phyloP scores from a whole-genome alignment of 1,140 invertebrate species.

The Habropoda laboriosa region DNA sequence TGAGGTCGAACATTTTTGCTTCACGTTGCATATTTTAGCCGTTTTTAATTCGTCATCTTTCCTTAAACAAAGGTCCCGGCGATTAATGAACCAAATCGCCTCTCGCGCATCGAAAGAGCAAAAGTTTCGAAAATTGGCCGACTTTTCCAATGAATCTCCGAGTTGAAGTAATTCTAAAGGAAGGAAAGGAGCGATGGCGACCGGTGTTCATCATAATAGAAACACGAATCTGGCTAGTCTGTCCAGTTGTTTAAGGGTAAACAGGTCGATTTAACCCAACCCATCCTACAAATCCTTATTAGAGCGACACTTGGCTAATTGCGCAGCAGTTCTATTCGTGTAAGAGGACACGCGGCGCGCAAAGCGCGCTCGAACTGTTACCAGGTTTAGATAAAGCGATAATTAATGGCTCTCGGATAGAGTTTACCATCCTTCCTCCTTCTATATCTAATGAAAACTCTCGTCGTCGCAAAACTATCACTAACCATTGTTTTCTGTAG shows the following conservation, averaged over 20 bases:
- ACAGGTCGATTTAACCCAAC: slow-evolving; percentile 52
- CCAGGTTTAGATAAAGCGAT: slow-evolving; percentile 55
- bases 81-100: too few species aligned
- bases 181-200: too few species aligned
- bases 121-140: too few species aligned
- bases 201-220: slow-evolving; percentile 21
- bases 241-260: slow-evolving; percentile 51
- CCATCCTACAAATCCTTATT: slow-evolving; percentile 63
- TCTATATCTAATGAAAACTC: slow-evolving; percentile 47
- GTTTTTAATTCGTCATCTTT: too few species aligned
- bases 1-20: too few species aligned
- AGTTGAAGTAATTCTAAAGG: too few species aligned
- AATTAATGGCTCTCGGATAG: slow-evolving; percentile 40
- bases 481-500: neutral
- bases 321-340: slow-evolving; percentile 38
- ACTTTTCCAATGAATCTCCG: too few species aligned
- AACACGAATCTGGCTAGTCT: neutral
- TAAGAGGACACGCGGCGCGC: slow-evolving; percentile 18
- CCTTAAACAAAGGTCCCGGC: too few species aligned
- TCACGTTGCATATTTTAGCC: too few species aligned
- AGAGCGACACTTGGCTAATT: slow-evolving; percentile 66
- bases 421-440: slow-evolving; percentile 35
- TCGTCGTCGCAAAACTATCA: neutral
- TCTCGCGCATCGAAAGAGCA: too few species aligned
- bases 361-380: slow-evolving; percentile 50